phyloP scores from a whole-genome alignment of 1,140 invertebrate genomes.

The Danaus plexippus region DNA sequence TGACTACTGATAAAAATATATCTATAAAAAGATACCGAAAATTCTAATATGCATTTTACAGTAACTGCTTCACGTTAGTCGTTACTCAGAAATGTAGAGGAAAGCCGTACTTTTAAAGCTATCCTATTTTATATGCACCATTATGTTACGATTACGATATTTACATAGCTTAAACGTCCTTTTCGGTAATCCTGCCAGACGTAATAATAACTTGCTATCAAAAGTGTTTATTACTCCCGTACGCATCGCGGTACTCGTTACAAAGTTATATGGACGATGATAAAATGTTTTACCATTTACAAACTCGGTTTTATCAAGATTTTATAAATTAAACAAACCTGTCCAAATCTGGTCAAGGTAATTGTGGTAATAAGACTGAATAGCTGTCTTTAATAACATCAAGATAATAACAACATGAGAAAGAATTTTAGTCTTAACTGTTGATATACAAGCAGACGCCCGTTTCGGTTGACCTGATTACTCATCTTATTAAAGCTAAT shows the following conservation, averaged over 20 bases:
- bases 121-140: constrained; percentile 5
- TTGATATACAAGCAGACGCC: no score
- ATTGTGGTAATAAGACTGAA: no score
- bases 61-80: no score
- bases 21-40: background rate
- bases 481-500: no score
- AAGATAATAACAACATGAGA: no score
- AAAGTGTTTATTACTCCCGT: constrained; percentile 5
- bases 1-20: constrained; percentile 1
- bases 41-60: background rate
- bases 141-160: constrained; percentile 11
- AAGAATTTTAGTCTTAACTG: no score
- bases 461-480: no score
- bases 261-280: background rate
- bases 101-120: constrained; percentile 5
- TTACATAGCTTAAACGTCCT: constrained; percentile 11
- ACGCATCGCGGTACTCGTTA: background rate
- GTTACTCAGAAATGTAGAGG: constrained; percentile 1
- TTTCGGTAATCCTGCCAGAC: constrained; percentile 7
- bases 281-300: no score
- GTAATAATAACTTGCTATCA: constrained; percentile 12
- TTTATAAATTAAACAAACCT: no score
- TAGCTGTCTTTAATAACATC: no score
- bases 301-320: no score
- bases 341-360: no score